phyloP scores from a whole-genome alignment of 2,113 vertebrate species.

The Fukomys damarensis region DNA sequence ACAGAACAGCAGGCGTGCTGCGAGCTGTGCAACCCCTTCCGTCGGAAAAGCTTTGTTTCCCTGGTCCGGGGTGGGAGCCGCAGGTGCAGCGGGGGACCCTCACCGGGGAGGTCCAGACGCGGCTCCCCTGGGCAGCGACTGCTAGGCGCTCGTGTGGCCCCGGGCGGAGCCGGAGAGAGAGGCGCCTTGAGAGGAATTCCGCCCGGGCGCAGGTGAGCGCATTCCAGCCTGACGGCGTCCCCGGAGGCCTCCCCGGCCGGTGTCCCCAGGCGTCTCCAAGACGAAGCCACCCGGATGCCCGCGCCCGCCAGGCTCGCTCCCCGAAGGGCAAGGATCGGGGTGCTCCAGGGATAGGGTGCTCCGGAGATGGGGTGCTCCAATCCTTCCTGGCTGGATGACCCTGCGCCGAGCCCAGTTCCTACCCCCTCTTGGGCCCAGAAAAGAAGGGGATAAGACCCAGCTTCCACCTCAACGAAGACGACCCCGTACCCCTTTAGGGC shows the following conservation, averaged over 20 bases:
- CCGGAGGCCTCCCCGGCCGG: conserved; percentile 19
- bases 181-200: conserved; percentile 46
- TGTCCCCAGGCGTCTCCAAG: conserved; percentile 70
- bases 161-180: conserved; percentile 32
- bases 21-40: not conserved
- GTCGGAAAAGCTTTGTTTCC: not conserved
- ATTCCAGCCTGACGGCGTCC: conserved; percentile 59
- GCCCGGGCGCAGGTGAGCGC: conserved; percentile 57
- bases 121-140: conserved; percentile 16
- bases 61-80: not conserved
- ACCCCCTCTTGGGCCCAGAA: not conserved
- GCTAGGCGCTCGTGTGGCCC: conserved; percentile 61
- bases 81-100: conserved; percentile 25
- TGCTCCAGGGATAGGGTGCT: not conserved
- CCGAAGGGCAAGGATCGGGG: not conserved
- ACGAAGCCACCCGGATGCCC: not conserved
- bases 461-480: not conserved
- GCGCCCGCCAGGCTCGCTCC: not conserved
- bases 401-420: not conserved
- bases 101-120: conserved; percentile 66
- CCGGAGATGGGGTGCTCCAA: not conserved
- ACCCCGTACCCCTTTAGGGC: not conserved
- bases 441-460: not conserved
- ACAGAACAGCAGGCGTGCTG: not conserved
- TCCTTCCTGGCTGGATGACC: not conserved